These are phyloP conservation scores for Lontra canadensis DNA, from an alignment of 2,113 vertebrate genomes.

Conservation along the genomic window DNA sequence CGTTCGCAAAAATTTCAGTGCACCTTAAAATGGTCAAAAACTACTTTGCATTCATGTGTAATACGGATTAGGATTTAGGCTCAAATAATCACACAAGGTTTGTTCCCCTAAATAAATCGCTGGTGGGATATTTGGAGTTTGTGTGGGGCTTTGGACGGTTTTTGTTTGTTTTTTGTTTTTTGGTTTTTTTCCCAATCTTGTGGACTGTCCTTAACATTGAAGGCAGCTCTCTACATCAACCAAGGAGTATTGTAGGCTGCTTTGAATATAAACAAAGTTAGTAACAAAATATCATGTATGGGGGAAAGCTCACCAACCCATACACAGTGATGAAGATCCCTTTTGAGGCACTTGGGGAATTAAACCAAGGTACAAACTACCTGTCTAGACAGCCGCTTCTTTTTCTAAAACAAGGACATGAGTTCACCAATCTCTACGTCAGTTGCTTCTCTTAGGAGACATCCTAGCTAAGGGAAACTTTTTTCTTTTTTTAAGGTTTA, in stretches of 20 bases:
- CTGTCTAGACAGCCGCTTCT: not conserved
- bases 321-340: not conserved
- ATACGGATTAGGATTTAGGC: not conserved
- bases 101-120: not conserved
- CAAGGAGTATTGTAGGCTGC: not conserved
- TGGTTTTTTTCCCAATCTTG: not conserved
- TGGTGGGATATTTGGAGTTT: not conserved
- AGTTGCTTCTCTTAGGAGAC: not conserved
- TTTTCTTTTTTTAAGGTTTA: too few relatives aligned
- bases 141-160: not conserved
- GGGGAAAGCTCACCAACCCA: not conserved
- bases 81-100: not conserved
- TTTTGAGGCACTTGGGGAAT: not conserved
- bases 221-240: not conserved
- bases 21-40: not conserved
- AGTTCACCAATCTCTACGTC: not conserved
- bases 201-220: not conserved
- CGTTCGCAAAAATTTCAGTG: not conserved
- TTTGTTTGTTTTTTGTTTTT: too few relatives aligned
- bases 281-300: too few relatives aligned
- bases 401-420: not conserved
- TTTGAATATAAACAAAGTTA: not conserved
- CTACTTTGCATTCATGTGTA: not conserved
- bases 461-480: not conserved
- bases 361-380: not conserved